Evolutionary conservation across 2,888 invertebrate genomes (phyloP), one percentile per base, ranked within the genome.

Genomic region (Spodoptera exigua): DNA sequence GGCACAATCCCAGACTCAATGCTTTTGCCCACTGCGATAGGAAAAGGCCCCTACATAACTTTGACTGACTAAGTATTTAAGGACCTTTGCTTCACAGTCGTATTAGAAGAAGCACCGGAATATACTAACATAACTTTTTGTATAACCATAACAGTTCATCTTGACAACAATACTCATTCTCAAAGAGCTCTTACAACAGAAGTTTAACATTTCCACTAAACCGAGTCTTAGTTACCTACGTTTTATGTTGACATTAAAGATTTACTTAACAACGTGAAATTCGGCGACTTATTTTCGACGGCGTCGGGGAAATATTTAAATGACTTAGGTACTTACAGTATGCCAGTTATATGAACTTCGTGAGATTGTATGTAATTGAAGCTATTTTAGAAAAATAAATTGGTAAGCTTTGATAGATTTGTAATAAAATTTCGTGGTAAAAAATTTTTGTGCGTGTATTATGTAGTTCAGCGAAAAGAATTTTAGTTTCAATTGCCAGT

Each of bases 301-400:
- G 54, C 66, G 58, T 53, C 68, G 47, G 45, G 61, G 61, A 77
- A 80, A 79, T 80, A 83, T 83, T 83, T 76, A 81, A 83, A 83
- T 83, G 70, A 76, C 69, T 64, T 54, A 4, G 10, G 4, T 49
- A 70, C 72, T 61, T 55, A 81, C 75, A 27, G 69, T 5, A 36
- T 5, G 0, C 3, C 41, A 57, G 44, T 54, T 54, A 11, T 1
- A 16, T 10, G 17, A 70, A 59, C 65, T 21, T 52, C 21, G 2
- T 46, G 11, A 14, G 11, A 1, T 12, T 36, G 43, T 35, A 52
- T 36, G 43, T 35, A 52, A 52, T 43, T 51, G 12, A 40, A 17
- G 49, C 41, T 43, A 27, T 32, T 44, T n/a, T n/a, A n/a, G n/a
- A n/a, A n/a, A n/a, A 44, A 35, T 47, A 57, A n/a, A n/a, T 44